A percentile compares a stretch with the other conserved stretches of the same genome.
Conservation (phyloP, 2,888 invertebrate genomes). For the Cecidostiba fungosa region DNA sequence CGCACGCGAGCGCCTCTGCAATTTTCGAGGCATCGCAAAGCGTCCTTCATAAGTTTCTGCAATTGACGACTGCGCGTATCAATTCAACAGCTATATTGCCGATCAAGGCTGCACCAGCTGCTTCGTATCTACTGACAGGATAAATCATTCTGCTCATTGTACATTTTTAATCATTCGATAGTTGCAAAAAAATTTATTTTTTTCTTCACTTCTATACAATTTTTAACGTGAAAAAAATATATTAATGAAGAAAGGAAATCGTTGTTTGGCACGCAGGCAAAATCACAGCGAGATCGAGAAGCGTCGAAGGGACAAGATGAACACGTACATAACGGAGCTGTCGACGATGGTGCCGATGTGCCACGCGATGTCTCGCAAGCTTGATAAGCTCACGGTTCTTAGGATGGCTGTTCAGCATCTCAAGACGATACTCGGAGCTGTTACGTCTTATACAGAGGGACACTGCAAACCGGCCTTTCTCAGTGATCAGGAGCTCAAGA, state of each 20-base stretch:
- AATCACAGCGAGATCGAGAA: slow-evolving; percentile 99
- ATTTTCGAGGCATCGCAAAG: background rate
- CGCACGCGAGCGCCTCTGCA: background rate
- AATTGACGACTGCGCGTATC: background rate
- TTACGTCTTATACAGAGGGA: slow-evolving; percentile 88
- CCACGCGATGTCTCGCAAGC: slow-evolving; percentile 94
- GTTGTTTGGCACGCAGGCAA: no score
- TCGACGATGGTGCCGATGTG: slow-evolving; percentile 97
- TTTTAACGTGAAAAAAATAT: no score
- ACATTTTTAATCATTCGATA: background rate
- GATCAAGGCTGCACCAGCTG: background rate
- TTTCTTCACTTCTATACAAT: background rate
- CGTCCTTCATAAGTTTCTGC: slow-evolving; percentile 3
- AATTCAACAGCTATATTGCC: background rate
- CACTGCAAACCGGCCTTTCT: slow-evolving; percentile 91
- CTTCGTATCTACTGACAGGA: background rate
- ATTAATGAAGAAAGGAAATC: background rate
- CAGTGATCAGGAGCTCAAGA: slow-evolving; percentile 93
- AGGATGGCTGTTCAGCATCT: slow-evolving; percentile 97
- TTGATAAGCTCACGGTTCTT: slow-evolving; percentile 94
- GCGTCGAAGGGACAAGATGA: slow-evolving; percentile 96
- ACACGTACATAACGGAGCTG: slow-evolving; percentile 94
- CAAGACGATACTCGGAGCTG: slow-evolving; percentile 88
- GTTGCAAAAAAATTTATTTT: background rate
- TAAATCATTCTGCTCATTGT: background rate